Evolutionary conservation across 1,140 invertebrate species (phyloP), one percentile per base, ranked within the genome.

Genomic region (Aphidius gifuensis): DNA sequence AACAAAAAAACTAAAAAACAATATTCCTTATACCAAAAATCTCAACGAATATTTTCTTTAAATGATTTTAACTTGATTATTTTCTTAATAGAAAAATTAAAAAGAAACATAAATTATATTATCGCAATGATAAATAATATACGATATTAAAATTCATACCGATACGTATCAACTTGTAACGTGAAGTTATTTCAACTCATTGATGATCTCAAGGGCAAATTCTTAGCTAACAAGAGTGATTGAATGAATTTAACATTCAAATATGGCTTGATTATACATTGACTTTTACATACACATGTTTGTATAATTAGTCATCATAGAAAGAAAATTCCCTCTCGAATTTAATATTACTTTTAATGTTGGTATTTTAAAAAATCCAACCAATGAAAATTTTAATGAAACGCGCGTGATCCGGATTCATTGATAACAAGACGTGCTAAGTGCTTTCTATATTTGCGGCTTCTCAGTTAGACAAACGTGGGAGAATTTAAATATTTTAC

Each of bases 221-320:
- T 63, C 65, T 61, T 66, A 49, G 54, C 65, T 66, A 66, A 66
- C 65, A 32, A 32, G 65, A 66, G 65, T 66, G 62, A 66, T 66
- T 57, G 59, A 40, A 63, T 61, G 49, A 54, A 40, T 61, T 66
- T 66, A 66, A 61, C 55, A 66, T 66, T 63, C 58, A 66, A 66
- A 66, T 66, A 66, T 66, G 63, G 65, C 53, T 50, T 45, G 47
- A 11, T 56, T 47, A 56, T 21, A 56, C 51, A 39, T 42, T n/a
- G 5, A 39, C 39, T 54, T 16, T 23, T 51, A 7, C 39, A 40
- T 47, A 42, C 9, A 47, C 43, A 16, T 51, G 6, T 9, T 3
- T 3, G 21, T 47, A 38, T 9, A 6, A 32, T 39, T 47, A 11
- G 16, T 16, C 16, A 32, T 32, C 23, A 32, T 32, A 32, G 2